phyloP scores from a whole-genome alignment of 1,140 invertebrate species.

The Sarcophaga peregrina region DNA sequence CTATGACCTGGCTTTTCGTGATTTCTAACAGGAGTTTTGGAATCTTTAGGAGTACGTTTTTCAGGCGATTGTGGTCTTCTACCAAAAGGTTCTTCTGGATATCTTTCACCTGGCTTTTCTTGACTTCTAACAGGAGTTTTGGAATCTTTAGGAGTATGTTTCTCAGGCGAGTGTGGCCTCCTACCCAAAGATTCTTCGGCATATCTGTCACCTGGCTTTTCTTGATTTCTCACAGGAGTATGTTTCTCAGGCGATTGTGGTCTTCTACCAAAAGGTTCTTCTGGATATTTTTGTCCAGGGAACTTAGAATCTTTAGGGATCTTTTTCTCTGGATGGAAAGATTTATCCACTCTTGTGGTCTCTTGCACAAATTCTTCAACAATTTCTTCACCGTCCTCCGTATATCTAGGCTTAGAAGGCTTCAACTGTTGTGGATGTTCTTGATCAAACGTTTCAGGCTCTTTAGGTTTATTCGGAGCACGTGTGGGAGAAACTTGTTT shows the following conservation, averaged over 20 bases:
- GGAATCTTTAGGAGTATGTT: background rate
- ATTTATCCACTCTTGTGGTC: too few species aligned
- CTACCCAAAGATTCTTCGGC: background rate
- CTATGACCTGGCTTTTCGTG: background rate
- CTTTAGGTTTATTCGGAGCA: background rate
- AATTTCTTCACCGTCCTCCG: too few species aligned
- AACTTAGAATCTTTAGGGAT: background rate
- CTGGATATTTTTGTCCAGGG: background rate
- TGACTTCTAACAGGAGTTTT: background rate
- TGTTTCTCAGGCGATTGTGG: too few species aligned
- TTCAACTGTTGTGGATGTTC: background rate
- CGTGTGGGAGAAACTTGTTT: conserved; percentile 9
- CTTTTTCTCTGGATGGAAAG: too few species aligned
- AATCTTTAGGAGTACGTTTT: too few species aligned
- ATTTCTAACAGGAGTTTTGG: too few species aligned
- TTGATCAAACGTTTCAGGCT: too few species aligned
- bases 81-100: too few species aligned
- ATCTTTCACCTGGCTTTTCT: background rate
- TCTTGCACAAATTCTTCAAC: too few species aligned
- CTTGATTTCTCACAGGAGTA: background rate
- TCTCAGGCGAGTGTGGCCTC: background rate
- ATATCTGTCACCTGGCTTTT: background rate
- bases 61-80: too few species aligned
- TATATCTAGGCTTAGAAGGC: background rate
- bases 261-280: background rate